Conservation (phyloP, 2,797 vertebrate species). For the Carduelis carduelis region DNA sequence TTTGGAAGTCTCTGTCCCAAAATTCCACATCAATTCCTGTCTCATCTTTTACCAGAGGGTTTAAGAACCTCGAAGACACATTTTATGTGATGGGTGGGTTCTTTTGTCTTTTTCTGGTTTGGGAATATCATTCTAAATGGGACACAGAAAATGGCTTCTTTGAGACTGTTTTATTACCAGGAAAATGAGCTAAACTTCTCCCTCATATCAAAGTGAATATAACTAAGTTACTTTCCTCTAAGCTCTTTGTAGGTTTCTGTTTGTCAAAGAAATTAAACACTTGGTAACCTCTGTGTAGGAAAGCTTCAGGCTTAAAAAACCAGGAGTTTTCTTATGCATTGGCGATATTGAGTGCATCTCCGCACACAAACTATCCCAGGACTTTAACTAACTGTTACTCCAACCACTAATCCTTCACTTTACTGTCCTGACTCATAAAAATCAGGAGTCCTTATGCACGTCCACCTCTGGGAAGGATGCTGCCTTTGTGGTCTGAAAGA, state of each 20-base stretch:
- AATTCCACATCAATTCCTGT: background rate
- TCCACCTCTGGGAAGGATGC: background rate
- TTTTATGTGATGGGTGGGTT: background rate
- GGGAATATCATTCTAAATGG: background rate
- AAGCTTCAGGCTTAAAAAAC: background rate
- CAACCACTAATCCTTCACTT: constrained; percentile 15
- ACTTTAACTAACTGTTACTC: background rate
- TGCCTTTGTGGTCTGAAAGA: background rate
- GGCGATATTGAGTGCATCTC: background rate
- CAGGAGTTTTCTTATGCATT: background rate
- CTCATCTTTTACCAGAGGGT: background rate
- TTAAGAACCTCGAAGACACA: background rate
- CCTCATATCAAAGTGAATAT: background rate
- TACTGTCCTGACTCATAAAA: background rate
- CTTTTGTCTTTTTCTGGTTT: background rate
- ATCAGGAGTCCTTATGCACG: background rate
- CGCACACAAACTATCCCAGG: background rate
- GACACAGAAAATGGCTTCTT: background rate
- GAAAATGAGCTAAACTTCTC: background rate
- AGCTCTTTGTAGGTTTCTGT: background rate
- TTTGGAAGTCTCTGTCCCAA: background rate
- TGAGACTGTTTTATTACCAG: background rate
- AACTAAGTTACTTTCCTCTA: background rate
- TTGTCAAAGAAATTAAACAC: background rate
- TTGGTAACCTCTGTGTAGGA: background rate